Evolutionary conservation across 2,888 invertebrate species (phyloP).

Genomic region (Chloroclysta siterata): DNA sequence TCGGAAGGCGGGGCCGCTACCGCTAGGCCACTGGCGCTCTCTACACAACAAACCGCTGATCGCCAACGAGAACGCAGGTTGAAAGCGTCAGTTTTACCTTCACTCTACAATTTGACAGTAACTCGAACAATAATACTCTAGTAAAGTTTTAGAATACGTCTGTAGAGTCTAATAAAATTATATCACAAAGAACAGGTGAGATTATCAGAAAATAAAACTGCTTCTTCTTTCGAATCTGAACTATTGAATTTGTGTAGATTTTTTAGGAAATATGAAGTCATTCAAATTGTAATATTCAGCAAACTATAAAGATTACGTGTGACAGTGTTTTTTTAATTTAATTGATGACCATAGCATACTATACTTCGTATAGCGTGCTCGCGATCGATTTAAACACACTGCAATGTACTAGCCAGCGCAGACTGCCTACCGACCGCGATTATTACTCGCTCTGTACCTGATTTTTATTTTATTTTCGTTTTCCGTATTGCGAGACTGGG

Average conservation of each 20-base stretch:
- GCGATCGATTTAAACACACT: slow-evolving; percentile 2
- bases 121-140: no score
- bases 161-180: slow-evolving; percentile 39
- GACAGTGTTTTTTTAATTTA: slow-evolving; percentile 23
- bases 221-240: slow-evolving; percentile 17
- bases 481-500: no score
- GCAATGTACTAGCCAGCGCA: background rate
- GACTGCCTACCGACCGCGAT: background rate
- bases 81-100: background rate
- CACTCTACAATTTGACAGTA: background rate
- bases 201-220: slow-evolving; percentile 40
- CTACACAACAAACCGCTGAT: no score
- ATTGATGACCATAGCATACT: background rate
- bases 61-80: background rate
- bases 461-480: background rate
- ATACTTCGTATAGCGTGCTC: background rate
- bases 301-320: slow-evolving; percentile 34
- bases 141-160: slow-evolving; percentile 19
- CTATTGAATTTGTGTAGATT: slow-evolving; percentile 13
- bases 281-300: slow-evolving; percentile 43
- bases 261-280: background rate
- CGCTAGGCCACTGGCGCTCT: no score
- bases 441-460: background rate
- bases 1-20: no score
- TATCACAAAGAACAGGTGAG: slow-evolving; percentile 66